Conservation (phyloP, 1,140 invertebrate species). For the Apis mellifera region Amel_HAv3.1 CM009941.2:10068001-10068500, state of each 20-base stretch:
- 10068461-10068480: constrained; percentile 21
- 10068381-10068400: background rate
- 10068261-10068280: background rate
- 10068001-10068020: constrained; percentile 95
- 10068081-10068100: constrained; percentile 94
- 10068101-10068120: constrained; percentile 97
- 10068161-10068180: constrained; percentile 80
- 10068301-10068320: background rate
- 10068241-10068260: constrained; percentile 16
- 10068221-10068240: constrained; percentile 56
- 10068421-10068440: background rate
- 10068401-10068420: too few relatives aligned
- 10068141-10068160: constrained; percentile 86
- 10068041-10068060: constrained; percentile 97
- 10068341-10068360: too few relatives aligned
- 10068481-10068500: background rate
- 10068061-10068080: constrained; percentile 88
- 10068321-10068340: too few relatives aligned
- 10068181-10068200: constrained; percentile 68
- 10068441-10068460: constrained; percentile 8
- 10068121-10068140: constrained; percentile 97
- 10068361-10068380: background rate
- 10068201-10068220: constrained; percentile 57
- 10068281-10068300: constrained; percentile 31
- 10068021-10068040: constrained; percentile 95